phyloP scores from a whole-genome alignment of 2,888 invertebrate genomes.

The Blomia tropicalis region DNA sequence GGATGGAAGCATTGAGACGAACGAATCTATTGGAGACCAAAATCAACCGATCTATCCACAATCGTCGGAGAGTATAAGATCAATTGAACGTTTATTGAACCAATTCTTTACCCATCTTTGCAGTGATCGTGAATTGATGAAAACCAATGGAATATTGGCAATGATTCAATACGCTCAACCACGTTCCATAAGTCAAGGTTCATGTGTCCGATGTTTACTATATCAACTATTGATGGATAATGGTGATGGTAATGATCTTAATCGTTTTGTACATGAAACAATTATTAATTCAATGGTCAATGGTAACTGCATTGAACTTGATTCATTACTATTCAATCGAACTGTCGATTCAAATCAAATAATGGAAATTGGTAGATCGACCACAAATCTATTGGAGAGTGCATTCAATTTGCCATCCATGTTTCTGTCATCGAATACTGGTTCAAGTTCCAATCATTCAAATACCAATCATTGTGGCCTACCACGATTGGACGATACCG shows the following conservation, averaged over 20 bases:
- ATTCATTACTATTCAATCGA: not conserved
- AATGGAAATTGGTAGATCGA: not conserved
- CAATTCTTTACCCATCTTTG: not conserved
- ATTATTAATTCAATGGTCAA: not conserved
- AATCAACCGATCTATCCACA: not conserved
- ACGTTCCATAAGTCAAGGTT: not conserved
- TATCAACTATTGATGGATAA: not conserved
- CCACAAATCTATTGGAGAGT: not conserved
- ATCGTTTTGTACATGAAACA: too few species aligned
- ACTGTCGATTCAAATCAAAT: not conserved
- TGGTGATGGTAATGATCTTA: not conserved
- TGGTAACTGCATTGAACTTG: not conserved
- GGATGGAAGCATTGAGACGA: not conserved
- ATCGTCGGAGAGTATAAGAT: too few species aligned
- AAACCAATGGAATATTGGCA: not conserved
- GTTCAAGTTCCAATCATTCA: too few species aligned
- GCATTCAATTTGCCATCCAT: not conserved
- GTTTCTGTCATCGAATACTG: constrained; percentile 1
- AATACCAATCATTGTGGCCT: too few species aligned
- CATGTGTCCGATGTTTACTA: not conserved
- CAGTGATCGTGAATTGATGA: not conserved
- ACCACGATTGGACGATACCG: not conserved
- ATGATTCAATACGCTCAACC: not conserved
- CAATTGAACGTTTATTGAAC: not conserved
- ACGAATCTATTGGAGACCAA: not conserved